Evolutionary conservation across 1,140 invertebrate species (phyloP).

Genomic region (Drosophila kikkawai): DNA sequence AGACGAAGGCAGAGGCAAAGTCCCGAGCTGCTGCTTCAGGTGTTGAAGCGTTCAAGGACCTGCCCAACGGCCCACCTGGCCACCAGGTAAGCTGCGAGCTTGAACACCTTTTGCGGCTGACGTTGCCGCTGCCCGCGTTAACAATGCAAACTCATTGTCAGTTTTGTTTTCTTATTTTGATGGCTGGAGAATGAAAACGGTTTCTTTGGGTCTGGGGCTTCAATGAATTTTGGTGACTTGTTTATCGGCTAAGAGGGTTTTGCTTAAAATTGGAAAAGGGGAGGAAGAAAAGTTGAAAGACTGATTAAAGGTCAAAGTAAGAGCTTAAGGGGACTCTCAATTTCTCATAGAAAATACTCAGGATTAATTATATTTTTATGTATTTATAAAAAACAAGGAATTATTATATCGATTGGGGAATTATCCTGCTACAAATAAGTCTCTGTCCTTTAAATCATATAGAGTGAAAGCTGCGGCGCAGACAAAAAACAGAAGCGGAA

Average conservation of each 20-base stretch:
- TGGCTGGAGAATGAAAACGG: constrained; percentile 29
- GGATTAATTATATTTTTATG: neutral
- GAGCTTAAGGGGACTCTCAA: neutral
- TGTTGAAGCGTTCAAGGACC: constrained; percentile 76
- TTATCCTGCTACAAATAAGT: constrained; percentile 28
- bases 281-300: constrained; percentile 9
- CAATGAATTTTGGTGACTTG: constrained; percentile 50
- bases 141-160: constrained; percentile 82
- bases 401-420: neutral
- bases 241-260: constrained; percentile 12
- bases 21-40: constrained; percentile 43
- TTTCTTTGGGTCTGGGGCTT: constrained; percentile 41
- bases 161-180: constrained; percentile 56
- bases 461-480: neutral
- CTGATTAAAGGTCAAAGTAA: too few species aligned
- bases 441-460: constrained; percentile 29
- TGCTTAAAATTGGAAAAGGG: neutral
- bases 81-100: constrained; percentile 63
- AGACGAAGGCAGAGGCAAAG: constrained; percentile 11
- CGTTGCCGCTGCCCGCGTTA: constrained; percentile 45
- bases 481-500: constrained; percentile 25
- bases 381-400: neutral
- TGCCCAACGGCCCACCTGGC: constrained; percentile 39
- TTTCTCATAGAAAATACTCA: too few species aligned
- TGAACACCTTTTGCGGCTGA: constrained; percentile 61